These are phyloP conservation scores for Meda fulgida DNA, from an alignment of 2,797 vertebrate genomes.

Conservation along the genomic window DNA sequence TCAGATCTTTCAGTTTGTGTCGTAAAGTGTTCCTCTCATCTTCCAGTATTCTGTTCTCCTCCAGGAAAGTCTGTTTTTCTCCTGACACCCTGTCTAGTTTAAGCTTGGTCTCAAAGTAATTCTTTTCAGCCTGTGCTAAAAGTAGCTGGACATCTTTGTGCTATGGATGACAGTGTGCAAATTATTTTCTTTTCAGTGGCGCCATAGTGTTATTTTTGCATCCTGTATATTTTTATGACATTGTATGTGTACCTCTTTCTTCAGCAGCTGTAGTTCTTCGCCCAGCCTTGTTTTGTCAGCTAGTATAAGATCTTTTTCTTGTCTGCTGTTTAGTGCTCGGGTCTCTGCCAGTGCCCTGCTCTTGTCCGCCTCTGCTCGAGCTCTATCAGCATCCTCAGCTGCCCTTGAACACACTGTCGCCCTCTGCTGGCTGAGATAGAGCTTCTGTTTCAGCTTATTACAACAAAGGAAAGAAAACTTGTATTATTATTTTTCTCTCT, in stretches of 20 bases:
- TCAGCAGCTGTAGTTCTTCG: constrained; percentile 73
- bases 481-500: background rate
- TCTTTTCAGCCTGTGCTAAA: constrained; percentile 73
- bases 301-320: constrained; percentile 68
- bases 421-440: constrained; percentile 77
- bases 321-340: constrained; percentile 62
- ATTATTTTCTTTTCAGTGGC: background rate
- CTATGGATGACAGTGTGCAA: constrained; percentile 50
- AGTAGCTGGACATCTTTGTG: constrained; percentile 70
- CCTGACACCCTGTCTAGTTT: constrained; percentile 74
- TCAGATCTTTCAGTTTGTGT: constrained; percentile 69
- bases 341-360: constrained; percentile 68
- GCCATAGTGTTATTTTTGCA: background rate
- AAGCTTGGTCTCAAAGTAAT: constrained; percentile 76
- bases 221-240: background rate
- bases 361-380: constrained; percentile 70
- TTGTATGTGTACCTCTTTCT: constrained; percentile 67
- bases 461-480: background rate
- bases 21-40: constrained; percentile 70
- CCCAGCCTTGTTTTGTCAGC: constrained; percentile 65
- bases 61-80: constrained; percentile 72
- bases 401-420: constrained; percentile 68
- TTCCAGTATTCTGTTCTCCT: constrained; percentile 71
- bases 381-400: constrained; percentile 64
- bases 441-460: constrained; percentile 76